Base-by-base conservation (phyloP, 2,888 invertebrate genomes). In the Taphrorychus bicolor region DNA sequence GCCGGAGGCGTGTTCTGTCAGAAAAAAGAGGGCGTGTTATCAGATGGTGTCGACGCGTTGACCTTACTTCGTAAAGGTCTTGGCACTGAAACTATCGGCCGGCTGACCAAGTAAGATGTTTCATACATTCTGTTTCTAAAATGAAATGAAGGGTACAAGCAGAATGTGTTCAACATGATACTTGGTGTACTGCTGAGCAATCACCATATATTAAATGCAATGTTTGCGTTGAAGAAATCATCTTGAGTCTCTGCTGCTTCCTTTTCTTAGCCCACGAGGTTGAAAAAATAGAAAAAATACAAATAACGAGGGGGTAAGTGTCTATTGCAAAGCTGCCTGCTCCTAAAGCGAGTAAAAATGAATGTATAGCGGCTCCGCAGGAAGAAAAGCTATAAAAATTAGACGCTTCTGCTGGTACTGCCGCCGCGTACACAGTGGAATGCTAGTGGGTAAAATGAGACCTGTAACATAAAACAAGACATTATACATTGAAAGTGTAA, bases 381-480 rank as follows among this genome's bases (percentile, higher is more conserved):
- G 45, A 45, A 16, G 14, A 45, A 45, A 32, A 9, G 45, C 45
- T 45, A n/a, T 16, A 51, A 17, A 51, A 51, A 19, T 19, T n/a
- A 5, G 18, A 9, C 14, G 51, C 21, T n/a, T 18, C 21, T 51
- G 21, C 9, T 41, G 21, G 54, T 54, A 65, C 19, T 53, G 59
- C 17, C 45, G 17, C 14, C n/a, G n/a, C n/a, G n/a, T n/a, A n/a
- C n/a, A n/a, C n/a, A n/a, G n/a, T n/a, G n/a, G 4, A 14, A 45
- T 45, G 14, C 45, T 45, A 11, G 16, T 14, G 45, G 14, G 32
- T 40, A 59, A 64, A 68, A 66, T 41, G 49, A 56, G 45, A 69
- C 69, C 69, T 69, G 69, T 65, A 69, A 69, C 69, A 69, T 69
- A 69, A 69, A 66, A 69, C 54, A 65, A 5, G 9, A 16, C 2